phyloP scores from a whole-genome alignment of 64 coral and sea anemone genomes.

The Montipora capricornis region DNA sequence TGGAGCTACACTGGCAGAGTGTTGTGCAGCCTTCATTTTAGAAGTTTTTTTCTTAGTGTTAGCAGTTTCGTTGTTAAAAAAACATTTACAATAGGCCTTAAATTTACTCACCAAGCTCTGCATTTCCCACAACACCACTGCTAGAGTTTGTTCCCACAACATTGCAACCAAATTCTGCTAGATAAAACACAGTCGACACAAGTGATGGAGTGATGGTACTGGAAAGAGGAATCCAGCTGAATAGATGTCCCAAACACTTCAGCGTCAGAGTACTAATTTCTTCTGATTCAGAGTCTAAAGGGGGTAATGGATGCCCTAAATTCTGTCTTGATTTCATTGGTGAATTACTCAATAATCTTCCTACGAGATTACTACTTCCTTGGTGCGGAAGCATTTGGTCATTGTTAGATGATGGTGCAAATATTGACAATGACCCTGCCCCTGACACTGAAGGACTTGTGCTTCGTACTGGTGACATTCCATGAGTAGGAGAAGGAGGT shows the following conservation, averaged over 20 bases:
- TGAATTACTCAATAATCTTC: constrained; percentile 85
- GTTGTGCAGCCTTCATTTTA: no score
- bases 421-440: constrained; percentile 48
- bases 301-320: constrained; percentile 88
- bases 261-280: constrained; percentile 82
- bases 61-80: no score
- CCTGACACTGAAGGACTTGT: constrained; percentile 70
- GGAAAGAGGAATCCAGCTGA: constrained; percentile 98
- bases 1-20: no score
- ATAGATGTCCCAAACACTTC: constrained; percentile 87
- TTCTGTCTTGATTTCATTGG: constrained; percentile 84
- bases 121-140: constrained; percentile 73
- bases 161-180: constrained; percentile 99
- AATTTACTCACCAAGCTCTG: constrained; percentile 78
- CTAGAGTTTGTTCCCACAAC: constrained; percentile 71
- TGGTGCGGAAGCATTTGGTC: constrained; percentile 74
- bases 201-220: constrained; percentile 85
- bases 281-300: constrained; percentile 93
- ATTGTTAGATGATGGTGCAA: constrained; percentile 39
- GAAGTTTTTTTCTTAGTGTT: no score
- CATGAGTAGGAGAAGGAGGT: constrained; percentile 96
- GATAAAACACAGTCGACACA: constrained; percentile 96
- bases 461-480: constrained; percentile 85
- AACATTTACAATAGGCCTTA: not conserved
- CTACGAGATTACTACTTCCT: constrained; percentile 73